Base-by-base conservation (phyloP, 2,113 vertebrate genomes). In the Lampris incognitus region DNA sequence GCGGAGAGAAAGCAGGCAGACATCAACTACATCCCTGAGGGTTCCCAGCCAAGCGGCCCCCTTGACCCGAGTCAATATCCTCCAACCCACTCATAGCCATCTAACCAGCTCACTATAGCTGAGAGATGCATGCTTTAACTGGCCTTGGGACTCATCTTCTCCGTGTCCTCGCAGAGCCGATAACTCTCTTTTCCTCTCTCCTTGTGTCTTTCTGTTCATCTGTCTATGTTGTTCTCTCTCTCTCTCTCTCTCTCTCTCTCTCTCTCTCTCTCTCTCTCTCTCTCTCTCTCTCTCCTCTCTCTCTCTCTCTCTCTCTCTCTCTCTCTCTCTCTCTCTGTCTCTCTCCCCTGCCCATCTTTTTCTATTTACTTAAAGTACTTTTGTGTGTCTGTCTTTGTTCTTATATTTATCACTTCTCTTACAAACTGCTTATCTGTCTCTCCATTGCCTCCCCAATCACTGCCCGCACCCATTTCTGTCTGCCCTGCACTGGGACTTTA, bases 221-320 rank as follows among this genome's bases (percentile, higher is more conserved):
- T 73, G 58, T 60, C n/a, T 64, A 24, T 24, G 24, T 24, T 24
- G 24, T 24, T 44, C 49, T 80, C 80, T 77, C 74, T 72, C 69
- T 46, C 44, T 7, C 44, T 46, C 7, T 46, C 4, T 5, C 44
- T 69, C 76, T 72, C 84, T 78, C 13, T 44, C 4, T 46, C 44
- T 46, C 4, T 46, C 44, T 46, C 7, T 46, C 44, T 46, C 7
- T 46, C 7, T 46, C 44, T 46, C 44, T 13, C 74, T 84, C 76
- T 83, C 42, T 41, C 44, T 73, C 62, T 60, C n/a, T 64, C 7
- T 8, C 55, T 56, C 44, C 69, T 69, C 76, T 46, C n/a, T n/a
- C n/a, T n/a, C n/a, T 83, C 73, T 77, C 49, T 74, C 74, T 82
- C 50, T 66, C 3, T 0, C 37, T 63, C 52, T 79, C 40, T 39